Conservation (phyloP, 1,140 invertebrate species). For the Drosophila lini region DNA sequence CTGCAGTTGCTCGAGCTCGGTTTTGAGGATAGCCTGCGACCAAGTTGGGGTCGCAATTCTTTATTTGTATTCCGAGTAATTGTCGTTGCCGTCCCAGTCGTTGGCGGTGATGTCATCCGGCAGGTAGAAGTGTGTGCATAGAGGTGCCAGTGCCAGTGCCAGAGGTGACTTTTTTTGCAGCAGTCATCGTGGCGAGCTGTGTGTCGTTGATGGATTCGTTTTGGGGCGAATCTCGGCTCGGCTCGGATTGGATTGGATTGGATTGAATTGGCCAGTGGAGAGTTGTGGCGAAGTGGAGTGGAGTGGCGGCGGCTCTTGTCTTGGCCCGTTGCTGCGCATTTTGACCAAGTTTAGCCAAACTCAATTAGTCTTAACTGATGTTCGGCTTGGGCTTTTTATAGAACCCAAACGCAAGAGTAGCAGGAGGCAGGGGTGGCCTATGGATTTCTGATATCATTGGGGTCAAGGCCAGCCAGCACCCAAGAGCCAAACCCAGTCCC, state of each 20-base stretch:
- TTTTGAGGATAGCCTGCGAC: slow-evolving; percentile 41
- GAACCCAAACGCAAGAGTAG: slow-evolving; percentile 38
- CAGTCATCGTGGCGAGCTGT: slow-evolving; percentile 40
- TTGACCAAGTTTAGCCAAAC: slow-evolving; percentile 75
- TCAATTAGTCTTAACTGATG: slow-evolving; percentile 78
- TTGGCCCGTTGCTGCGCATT: slow-evolving; percentile 57
- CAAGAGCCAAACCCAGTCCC: slow-evolving; percentile 35
- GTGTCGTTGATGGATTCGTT: slow-evolving; percentile 73
- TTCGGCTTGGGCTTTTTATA: slow-evolving; percentile 48
- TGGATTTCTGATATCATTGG: slow-evolving; percentile 63
- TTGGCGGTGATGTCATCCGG: slow-evolving; percentile 64
- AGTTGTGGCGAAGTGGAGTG: slow-evolving; percentile 15
- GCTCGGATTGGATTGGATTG: slow-evolving; percentile 27
- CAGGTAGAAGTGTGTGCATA: slow-evolving; percentile 42
- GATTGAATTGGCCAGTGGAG: slow-evolving; percentile 34
- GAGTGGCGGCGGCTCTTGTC: slow-evolving; percentile 45
- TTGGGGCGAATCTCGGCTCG: slow-evolving; percentile 35
- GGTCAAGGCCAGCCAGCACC: slow-evolving; percentile 63
- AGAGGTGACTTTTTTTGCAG: slow-evolving; percentile 51
- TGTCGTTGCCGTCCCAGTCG: slow-evolving; percentile 45
- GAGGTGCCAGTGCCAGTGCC: slow-evolving; percentile 30
- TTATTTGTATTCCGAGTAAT: slow-evolving; percentile 73
- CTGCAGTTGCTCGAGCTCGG: slow-evolving; percentile 28
- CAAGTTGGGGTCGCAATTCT: slow-evolving; percentile 70
- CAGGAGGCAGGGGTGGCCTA: slow-evolving; percentile 13